Evolutionary conservation across 1,140 invertebrate species (phyloP).

Genomic region (Drosophila tsacasi): DNA sequence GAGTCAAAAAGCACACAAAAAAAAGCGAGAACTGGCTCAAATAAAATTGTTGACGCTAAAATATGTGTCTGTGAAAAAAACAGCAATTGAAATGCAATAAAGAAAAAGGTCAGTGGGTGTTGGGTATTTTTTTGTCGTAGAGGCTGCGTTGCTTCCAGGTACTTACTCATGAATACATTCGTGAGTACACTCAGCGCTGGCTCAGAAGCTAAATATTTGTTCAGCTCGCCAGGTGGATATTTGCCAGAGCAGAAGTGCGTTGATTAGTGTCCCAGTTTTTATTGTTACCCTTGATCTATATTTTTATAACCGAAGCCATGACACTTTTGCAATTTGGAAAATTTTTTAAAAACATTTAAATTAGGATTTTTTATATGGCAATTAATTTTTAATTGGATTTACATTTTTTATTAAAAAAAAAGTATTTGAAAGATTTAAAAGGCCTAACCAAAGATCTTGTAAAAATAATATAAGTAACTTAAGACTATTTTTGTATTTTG

Average conservation of each 20-base stretch:
- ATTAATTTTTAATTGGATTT: too few relatives aligned
- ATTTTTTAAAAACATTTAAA: not conserved
- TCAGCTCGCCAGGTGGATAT: not conserved
- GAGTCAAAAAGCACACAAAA: not conserved
- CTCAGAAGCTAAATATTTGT: slow-evolving; percentile 23
- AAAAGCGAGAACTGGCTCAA: slow-evolving; percentile 14
- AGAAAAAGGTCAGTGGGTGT: slow-evolving; percentile 37
- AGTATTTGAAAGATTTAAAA: too few relatives aligned
- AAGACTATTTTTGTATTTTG: too few relatives aligned
- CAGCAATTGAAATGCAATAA: slow-evolving; percentile 16
- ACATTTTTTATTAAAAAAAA: too few relatives aligned
- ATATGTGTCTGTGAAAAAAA: slow-evolving; percentile 46
- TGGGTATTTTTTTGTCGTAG: not conserved
- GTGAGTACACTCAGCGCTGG: slow-evolving; percentile 35
- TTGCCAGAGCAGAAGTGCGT: not conserved
- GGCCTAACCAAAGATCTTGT: too few relatives aligned
- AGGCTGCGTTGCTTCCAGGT: slow-evolving; percentile 3
- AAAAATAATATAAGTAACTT: too few relatives aligned
- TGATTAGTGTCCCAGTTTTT: slow-evolving; percentile 1
- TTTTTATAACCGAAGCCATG: not conserved
- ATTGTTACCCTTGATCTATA: not conserved
- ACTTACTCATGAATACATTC: slow-evolving; percentile 40
- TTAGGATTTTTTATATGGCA: too few relatives aligned
- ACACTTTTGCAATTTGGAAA: not conserved
- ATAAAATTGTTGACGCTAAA: slow-evolving; percentile 41